phyloP scores from a whole-genome alignment of 2,888 invertebrate species.

The Aspidiotus rigidus region DNA sequence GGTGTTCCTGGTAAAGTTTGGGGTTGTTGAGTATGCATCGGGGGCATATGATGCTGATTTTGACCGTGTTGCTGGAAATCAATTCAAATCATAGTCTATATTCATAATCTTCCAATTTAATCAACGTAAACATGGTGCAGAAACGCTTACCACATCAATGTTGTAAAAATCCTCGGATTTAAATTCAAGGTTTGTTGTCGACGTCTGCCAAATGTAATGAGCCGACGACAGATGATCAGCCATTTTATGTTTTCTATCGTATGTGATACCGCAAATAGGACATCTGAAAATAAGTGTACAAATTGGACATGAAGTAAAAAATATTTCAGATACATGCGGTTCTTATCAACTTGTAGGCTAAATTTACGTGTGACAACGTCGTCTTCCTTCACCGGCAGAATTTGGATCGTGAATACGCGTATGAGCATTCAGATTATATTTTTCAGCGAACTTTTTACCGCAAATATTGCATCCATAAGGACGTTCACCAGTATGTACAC shows the following conservation, averaged over 20 bases:
- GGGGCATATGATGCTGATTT: slow-evolving; percentile 18
- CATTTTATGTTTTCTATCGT: slow-evolving; percentile 36
- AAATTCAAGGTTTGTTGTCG: slow-evolving; percentile 13
- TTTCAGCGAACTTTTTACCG: slow-evolving; percentile 37
- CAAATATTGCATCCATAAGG: slow-evolving; percentile 38
- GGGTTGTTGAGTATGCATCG: slow-evolving; percentile 15
- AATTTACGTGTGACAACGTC: slow-evolving; percentile 35
- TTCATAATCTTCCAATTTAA: not conserved
- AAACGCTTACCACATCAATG: slow-evolving; percentile 23
- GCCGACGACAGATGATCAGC: slow-evolving; percentile 36
- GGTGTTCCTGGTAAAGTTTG: slow-evolving; percentile 1
- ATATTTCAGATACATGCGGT: not conserved
- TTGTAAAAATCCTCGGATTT: slow-evolving; percentile 26
- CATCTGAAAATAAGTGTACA: slow-evolving; percentile 26
- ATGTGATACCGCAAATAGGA: slow-evolving; percentile 36
- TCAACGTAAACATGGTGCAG: not conserved
- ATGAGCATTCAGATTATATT: slow-evolving; percentile 37
- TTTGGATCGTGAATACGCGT: slow-evolving; percentile 35
- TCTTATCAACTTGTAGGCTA: not conserved
- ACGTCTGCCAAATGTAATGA: slow-evolving; percentile 20
- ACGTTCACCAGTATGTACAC: slow-evolving; percentile 37
- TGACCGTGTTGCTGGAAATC: slow-evolving; percentile 10
- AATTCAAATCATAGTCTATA: not conserved
- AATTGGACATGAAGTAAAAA: not conserved
- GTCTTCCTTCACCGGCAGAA: slow-evolving; percentile 28